Base-by-base conservation (phyloP, 2,113 vertebrate species). In the Pampusana beccarii region DNA sequence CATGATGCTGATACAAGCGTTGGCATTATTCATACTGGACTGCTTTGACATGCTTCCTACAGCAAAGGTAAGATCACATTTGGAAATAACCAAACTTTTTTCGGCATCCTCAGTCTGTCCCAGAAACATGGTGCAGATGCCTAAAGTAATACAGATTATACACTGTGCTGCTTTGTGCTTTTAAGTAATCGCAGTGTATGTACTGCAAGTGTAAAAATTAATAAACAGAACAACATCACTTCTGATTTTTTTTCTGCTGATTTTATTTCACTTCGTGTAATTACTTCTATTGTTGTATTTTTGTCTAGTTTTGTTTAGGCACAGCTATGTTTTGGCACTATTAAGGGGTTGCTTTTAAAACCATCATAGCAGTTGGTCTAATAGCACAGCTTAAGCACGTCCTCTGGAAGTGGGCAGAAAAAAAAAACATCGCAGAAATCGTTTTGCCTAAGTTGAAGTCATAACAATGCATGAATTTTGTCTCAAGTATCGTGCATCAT, bases 1-100 rank as follows among this genome's bases (percentile, higher is more conserved):
- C 94, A 98, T 99, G 97, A 98, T 99, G 84, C 98, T 99, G 20
- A 98, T 99, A 82, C 99, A 99, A 82, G 98, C 99, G 5, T 80
- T 99, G 51, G 98, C 98, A 80, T 93, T 99, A 40, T 99, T 99
- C 94, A 97, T 97, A 5, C 95, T 99, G 92, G 99, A 99, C 96
- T 98, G 98, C 34, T 62, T 98, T 42, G 98, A 99, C 97, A 97
- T 99, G 95, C 88, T 99, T 69, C 98, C 99, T 8, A 86, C 98
- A 5, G 60, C 94, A 84, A 99, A 99, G 98, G 99, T 99, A 97
- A 95, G 87, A 46, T 60, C 21, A 50, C 67, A 16, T 46, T 73
- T 87, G n/a, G 36, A 88, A 80, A 50, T 46, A 74, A 51, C 6
- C 17, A 31, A 9, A 7, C 17, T 58, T 53, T 64, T 82, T 42